Evolutionary conservation across 2,797 vertebrate species (phyloP).

Genomic region (Mastacembelus armatus): DNA sequence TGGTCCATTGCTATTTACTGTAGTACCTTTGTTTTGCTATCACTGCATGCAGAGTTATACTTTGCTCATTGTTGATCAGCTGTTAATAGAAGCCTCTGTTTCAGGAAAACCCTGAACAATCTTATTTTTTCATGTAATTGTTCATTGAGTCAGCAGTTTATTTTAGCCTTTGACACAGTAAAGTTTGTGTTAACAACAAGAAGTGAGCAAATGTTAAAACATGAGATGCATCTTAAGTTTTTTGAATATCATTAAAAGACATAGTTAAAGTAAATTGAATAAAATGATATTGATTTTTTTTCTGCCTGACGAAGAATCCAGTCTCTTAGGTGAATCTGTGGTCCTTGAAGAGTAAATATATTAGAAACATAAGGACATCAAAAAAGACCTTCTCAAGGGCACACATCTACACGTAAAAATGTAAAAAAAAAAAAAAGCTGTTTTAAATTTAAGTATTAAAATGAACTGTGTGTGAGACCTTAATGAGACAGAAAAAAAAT

Average conservation of each 20-base stretch:
- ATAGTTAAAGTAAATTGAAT: background rate
- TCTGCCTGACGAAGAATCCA: too few relatives aligned
- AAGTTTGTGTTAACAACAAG: background rate
- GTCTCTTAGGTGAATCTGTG: slow-evolving; percentile 35
- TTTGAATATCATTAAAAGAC: background rate
- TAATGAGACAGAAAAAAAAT: slow-evolving; percentile 78
- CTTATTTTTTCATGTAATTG: background rate
- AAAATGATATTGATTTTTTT: slow-evolving; percentile 28
- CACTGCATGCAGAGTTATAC: slow-evolving; percentile 1
- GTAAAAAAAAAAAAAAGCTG: slow-evolving; percentile 43
- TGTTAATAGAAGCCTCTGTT: slow-evolving; percentile 3
- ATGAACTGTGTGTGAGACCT: slow-evolving; percentile 67
- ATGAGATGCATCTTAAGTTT: background rate
- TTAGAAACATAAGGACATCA: slow-evolving; percentile 66
- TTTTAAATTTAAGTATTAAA: slow-evolving; percentile 70
- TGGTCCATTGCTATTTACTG: slow-evolving; percentile 7
- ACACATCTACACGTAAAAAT: slow-evolving; percentile 63
- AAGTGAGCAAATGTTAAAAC: background rate
- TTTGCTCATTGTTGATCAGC: slow-evolving; percentile 8
- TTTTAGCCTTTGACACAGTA: background rate
- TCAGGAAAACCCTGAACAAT: background rate
- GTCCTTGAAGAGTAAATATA: slow-evolving; percentile 63
- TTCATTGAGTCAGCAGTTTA: background rate
- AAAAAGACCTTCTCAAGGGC: slow-evolving; percentile 71
- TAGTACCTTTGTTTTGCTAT: slow-evolving; percentile 10